Evolutionary conservation across 1,140 invertebrate genomes (phyloP).

Genomic region (Drosophila rufa): DNA sequence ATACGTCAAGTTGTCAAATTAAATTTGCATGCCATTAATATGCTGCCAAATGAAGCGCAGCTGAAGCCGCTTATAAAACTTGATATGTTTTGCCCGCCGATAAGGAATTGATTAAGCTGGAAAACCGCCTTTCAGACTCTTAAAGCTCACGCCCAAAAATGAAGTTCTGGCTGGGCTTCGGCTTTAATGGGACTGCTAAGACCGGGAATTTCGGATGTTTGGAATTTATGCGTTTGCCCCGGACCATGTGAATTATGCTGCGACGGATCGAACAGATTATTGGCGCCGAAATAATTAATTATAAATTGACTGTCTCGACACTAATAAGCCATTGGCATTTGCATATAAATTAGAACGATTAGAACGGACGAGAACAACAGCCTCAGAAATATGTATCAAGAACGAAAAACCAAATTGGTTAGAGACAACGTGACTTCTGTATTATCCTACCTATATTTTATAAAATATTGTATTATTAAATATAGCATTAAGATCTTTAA

Average conservation of each 20-base stretch:
- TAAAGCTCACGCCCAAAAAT: conserved; percentile 27
- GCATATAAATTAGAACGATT: conserved; percentile 81
- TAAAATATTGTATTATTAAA: neutral
- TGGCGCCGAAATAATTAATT: conserved; percentile 79
- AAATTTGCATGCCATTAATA: conserved; percentile 62
- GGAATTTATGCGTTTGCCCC: conserved; percentile 51
- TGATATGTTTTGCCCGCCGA: conserved; percentile 43
- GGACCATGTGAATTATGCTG: conserved; percentile 43
- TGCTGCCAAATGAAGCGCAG: conserved; percentile 56
- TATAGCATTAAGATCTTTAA: neutral
- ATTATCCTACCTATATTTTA: neutral
- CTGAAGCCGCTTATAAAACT: conserved; percentile 52
- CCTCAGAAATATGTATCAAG: conserved; percentile 34
- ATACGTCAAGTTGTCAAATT: conserved; percentile 66
- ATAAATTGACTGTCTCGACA: conserved; percentile 53
- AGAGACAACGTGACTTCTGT: conserved; percentile 14
- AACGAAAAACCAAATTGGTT: conserved; percentile 27
- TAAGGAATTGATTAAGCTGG: conserved; percentile 51
- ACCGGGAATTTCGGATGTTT: conserved; percentile 26
- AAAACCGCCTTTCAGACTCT: conserved; percentile 60
- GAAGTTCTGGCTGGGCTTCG: conserved; percentile 25
- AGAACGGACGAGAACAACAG: conserved; percentile 62
- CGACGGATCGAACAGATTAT: conserved; percentile 33
- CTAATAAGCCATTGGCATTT: conserved; percentile 73
- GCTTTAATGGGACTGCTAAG: conserved; percentile 45